Base-by-base conservation (phyloP, 1,140 invertebrate genomes). In the Brachionus plicatilis region DNA sequence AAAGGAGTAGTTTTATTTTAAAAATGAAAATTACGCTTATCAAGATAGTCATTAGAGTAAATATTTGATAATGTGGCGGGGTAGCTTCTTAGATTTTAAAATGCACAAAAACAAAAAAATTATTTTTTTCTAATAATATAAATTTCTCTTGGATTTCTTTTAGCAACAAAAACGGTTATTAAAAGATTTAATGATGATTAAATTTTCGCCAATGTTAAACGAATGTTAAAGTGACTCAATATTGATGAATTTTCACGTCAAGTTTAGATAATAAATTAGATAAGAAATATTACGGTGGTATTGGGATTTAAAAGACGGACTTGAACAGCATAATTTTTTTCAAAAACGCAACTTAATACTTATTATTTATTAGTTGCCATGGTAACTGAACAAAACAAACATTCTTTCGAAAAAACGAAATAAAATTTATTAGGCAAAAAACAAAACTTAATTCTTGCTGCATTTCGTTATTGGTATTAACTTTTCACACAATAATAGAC, bases 361-460 rank as follows among this genome's bases (percentile, higher is more conserved):
- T 60, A 60, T 72, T 72, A 72, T 72, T 72, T 72, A 72, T 43
- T 72, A 43, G 68, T 72, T 43, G 68, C 6, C 41, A 72, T 72
- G 68, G 37, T 2, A 72, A 72, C 33, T 8, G 68, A 72, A 17
- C 37, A 72, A 72, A 72, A 72, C 41, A 72, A 72, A 72, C 68
- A 72, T 68, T 68, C 66, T 68, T 29, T 43, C 33, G 6, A 37
- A 37, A 72, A 72, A 72, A 43, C 68, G 41, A 72, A 72, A 72
- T 72, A 72, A 72, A 72, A 72, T 72, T 72, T 72, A 72, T 72
- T 72, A 72, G 68, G 33, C 68, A 43, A 72, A 72, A 72, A 72
- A 41, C 17, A 72, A 72, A 72, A 4, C 53, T 60, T 60, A 60
- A 60, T 60, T 60, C 53, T 60, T 20, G 53, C n/a, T 60, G 53